These are phyloP conservation scores for Ibidorhyncha struthersii DNA, from an alignment of 2,113 vertebrate species.

Conservation along the genomic window DNA sequence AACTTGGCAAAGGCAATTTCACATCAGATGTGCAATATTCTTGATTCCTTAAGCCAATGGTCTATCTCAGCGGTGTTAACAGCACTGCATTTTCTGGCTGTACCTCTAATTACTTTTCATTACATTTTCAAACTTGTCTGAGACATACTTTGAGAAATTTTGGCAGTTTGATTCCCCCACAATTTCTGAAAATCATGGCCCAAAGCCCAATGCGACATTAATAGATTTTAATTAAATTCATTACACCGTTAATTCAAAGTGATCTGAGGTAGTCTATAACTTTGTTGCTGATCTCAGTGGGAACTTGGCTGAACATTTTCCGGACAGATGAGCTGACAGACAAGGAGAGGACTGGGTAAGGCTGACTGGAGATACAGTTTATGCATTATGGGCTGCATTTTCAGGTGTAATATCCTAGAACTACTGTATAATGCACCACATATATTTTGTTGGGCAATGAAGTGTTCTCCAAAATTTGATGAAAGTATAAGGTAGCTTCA, in stretches of 20 bases:
- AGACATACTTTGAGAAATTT: not conserved
- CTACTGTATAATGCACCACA: not conserved
- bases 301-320: not conserved
- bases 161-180: not conserved
- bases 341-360: not conserved
- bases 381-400: not conserved
- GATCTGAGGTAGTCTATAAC: not conserved
- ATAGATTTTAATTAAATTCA: constrained; percentile 32
- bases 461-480: not conserved
- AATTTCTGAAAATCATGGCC: constrained; percentile 4
- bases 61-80: not conserved
- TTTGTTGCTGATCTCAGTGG: not conserved
- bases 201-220: not conserved
- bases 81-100: not conserved
- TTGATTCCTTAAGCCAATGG: not conserved
- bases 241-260: not conserved
- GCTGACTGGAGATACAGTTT: not conserved
- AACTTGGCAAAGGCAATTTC: not conserved
- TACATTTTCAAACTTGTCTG: not conserved
- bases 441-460: not conserved
- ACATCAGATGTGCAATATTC: not conserved
- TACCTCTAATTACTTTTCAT: not conserved
- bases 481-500: not conserved
- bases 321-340: not conserved
- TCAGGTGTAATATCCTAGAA: not conserved